Evolutionary conservation across 2,113 vertebrate genomes (phyloP), one percentile per base, ranked within the genome.

Genomic region (Ochotona princeps): DNA sequence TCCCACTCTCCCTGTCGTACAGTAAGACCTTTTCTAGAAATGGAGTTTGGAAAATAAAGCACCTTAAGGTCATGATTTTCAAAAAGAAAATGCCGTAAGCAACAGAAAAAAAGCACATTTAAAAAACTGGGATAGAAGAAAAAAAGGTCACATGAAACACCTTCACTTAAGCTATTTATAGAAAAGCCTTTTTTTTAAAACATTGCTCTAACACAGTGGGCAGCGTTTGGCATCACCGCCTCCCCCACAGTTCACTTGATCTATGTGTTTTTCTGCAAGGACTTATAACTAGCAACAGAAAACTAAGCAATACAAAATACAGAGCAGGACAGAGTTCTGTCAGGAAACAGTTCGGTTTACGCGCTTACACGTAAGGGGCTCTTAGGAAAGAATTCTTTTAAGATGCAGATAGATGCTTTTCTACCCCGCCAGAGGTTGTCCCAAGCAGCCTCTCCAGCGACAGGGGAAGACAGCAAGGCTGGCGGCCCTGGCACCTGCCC

Each of bases 81-180:
- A 70, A 47, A 15, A 26, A 35, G 84, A 63, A 30, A 28, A 80
- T 30, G 73, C 44, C 26, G 7, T 30, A 25, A 28, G 54, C 49
- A 74, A 44, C 8, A 83, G 76, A 21, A 74, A 87, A 90, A 23
- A 20, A 44, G 38, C 32, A 70, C 12, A 21, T 49, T 92, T 66
- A 51, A 72, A 84, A 87, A 83, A 72, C 0, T 7, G 9, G 12
- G 15, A 49, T 1, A 61, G 80, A 85, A 60, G 7, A 63, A 61
- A 81, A 76, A 76, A 79, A 88, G 65, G 1, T 60, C 83, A 60
- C 2, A 30, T 8, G 18, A 47, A 25, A 61, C 38, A 38, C 73
- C 74, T 94, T 90, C 49, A 94, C 74, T 84, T 95, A 61, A 85
- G 8, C 47, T 84, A 83, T 87, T 94, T 88, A 87, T 32, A 88